A percentile compares a stretch with the other conserved stretches of the same genome.
phyloP scores from a whole-genome alignment of 1,140 invertebrate genomes.

The Periplaneta americana region DNA sequence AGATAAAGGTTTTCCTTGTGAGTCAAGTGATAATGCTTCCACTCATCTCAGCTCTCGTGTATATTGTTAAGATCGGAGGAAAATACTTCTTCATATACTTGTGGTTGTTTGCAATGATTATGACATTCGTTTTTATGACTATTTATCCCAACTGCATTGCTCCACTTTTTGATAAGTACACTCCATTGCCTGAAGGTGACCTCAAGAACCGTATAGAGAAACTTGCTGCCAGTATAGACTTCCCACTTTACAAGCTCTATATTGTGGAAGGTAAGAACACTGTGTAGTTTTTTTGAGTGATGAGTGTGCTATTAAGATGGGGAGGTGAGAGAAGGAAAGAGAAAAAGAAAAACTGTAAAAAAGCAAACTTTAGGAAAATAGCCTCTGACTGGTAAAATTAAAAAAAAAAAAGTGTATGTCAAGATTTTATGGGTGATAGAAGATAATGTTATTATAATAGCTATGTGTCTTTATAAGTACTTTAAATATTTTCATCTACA shows the following conservation, averaged over 20 bases:
- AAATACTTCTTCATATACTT: slow-evolving; percentile 94
- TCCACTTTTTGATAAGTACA: slow-evolving; percentile 97
- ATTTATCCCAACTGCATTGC: slow-evolving; percentile 97
- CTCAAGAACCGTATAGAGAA: slow-evolving; percentile 82
- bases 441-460: too few relatives aligned
- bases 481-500: too few relatives aligned
- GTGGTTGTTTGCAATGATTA: slow-evolving; percentile 82
- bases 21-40: slow-evolving; percentile 71
- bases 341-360: too few relatives aligned
- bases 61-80: slow-evolving; percentile 83
- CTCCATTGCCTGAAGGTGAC: slow-evolving; percentile 88
- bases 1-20: slow-evolving; percentile 80
- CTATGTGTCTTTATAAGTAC: too few relatives aligned
- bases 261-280: slow-evolving; percentile 82
- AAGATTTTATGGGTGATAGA: too few relatives aligned
- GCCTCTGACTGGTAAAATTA: too few relatives aligned
- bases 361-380: too few relatives aligned
- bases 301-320: too few relatives aligned
- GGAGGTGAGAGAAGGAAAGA: too few relatives aligned
- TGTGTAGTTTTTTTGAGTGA: too few relatives aligned
- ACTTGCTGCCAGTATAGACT: slow-evolving; percentile 80
- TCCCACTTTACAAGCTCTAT: slow-evolving; percentile 92
- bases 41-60: slow-evolving; percentile 73
- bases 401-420: too few relatives aligned
- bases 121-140: slow-evolving; percentile 74